Base-by-base conservation (phyloP, 2,113 vertebrate species). In the Copsychus sechellarum region DNA sequence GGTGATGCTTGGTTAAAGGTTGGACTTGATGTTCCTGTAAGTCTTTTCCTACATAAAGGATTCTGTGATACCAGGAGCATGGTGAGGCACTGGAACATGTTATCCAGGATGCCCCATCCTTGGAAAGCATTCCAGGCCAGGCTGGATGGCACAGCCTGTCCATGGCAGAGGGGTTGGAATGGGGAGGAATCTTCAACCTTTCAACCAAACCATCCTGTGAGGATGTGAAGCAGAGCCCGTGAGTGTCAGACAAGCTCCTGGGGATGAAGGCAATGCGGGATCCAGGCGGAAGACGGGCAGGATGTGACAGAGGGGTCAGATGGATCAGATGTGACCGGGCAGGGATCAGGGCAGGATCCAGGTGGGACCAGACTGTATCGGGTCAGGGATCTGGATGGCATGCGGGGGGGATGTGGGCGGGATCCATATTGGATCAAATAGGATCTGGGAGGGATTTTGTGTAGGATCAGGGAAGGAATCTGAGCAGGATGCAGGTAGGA, bases 231-330 rank as follows among this genome's bases (percentile, higher is more conserved):
- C 36, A 53, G 15, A 51, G 33, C 33, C n/a, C 9, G 1, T 4
- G 28, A 29, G 33, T 0, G 33, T 8, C 1, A 1, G 23, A 24
- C 45, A n/a, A 14, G 33, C 26, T 26, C 28, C 23, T 29, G 60
- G 33, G 16, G 19, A 21, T 2, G 4, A 31, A 25, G 25, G 34
- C 2, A 2, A 6, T 5, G 29, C 1, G 0, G 29, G 15, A n/a
- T 21, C 2, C 7, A 4, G 48, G 36, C 2, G 2, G 45, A 29
- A 9, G 11, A 11, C 6, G 29, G 18, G 18, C 1, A 11, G 31
- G 18, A 48, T 33, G 3, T 1, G 2, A 3, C 1, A 3, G 21
- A 6, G 1, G 0, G 25, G 12, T 53, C 23, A 14, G 43, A 10
- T 2, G 3, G 38, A 29, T 38, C 23, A 38, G 38, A 38, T 38